Conservation (phyloP, 2,113 vertebrate genomes). For the Caretta caretta region DNA sequence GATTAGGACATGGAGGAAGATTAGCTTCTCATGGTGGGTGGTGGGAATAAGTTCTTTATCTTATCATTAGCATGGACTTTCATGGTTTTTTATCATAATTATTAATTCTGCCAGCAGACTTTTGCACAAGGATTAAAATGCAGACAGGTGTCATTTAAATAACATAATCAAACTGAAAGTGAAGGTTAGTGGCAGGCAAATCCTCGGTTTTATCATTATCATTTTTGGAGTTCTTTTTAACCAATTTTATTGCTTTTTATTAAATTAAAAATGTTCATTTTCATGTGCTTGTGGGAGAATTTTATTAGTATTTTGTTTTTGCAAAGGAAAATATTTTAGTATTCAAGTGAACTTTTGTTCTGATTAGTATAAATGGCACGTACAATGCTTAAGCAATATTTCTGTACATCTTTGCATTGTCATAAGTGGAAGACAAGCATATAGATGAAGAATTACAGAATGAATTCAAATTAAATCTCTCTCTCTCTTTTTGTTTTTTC, state of each 20-base stretch:
- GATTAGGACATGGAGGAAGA: constrained; percentile 77
- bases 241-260: neutral
- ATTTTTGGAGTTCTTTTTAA: neutral
- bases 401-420: constrained; percentile 18
- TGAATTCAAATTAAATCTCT: constrained; percentile 39
- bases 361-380: constrained; percentile 25
- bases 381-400: constrained; percentile 35
- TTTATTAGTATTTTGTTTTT: neutral
- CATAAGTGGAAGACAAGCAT: neutral
- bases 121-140: constrained; percentile 64
- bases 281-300: neutral
- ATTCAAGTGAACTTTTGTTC: constrained; percentile 25
- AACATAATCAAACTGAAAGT: constrained; percentile 47
- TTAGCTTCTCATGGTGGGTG: constrained; percentile 71
- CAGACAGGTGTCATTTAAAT: constrained; percentile 48
- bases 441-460: constrained; percentile 41
- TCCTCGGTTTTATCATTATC: constrained; percentile 9
- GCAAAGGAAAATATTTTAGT: neutral
- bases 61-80: constrained; percentile 78
- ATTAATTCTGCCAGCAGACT: constrained; percentile 73
- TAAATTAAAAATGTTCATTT: constrained; percentile 19
- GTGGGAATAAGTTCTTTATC: constrained; percentile 75
- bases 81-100: constrained; percentile 74
- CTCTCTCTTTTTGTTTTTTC: neutral
- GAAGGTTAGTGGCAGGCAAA: constrained; percentile 25